Percentiles rank a stretch among this genome's conserved stretches.
phyloP scores from a whole-genome alignment of 2,797 vertebrate genomes.

The Darevskia mixta region DNA sequence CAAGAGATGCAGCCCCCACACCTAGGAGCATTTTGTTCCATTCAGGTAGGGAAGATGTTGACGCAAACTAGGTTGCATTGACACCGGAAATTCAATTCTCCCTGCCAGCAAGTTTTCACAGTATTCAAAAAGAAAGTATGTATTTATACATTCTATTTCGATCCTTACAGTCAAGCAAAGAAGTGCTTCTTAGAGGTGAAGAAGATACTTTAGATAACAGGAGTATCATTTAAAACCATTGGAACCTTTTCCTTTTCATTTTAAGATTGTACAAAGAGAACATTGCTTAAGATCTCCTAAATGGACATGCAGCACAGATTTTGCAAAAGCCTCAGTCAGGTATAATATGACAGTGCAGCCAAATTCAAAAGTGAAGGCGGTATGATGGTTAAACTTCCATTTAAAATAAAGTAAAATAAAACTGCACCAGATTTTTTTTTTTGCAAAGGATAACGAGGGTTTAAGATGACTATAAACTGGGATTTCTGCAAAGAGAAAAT shows the following conservation, averaged over 20 bases:
- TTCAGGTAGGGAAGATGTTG: constrained; percentile 33
- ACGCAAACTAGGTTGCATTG: constrained; percentile 14
- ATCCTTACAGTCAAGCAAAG: constrained; percentile 50
- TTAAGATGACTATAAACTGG: constrained; percentile 31
- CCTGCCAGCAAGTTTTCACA: constrained; percentile 57
- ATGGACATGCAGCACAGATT: constrained; percentile 70
- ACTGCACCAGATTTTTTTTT: background rate
- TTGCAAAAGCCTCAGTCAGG: constrained; percentile 58
- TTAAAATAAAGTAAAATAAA: constrained; percentile 45
- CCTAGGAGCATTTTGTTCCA: constrained; percentile 39
- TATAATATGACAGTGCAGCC: constrained; percentile 45
- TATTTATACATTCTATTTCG: constrained; percentile 40
- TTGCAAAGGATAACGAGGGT: background rate
- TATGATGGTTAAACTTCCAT: constrained; percentile 17
- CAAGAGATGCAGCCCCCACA: constrained; percentile 31
- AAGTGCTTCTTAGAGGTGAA: constrained; percentile 55
- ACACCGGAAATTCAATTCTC: constrained; percentile 50
- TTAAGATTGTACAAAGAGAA: constrained; percentile 75
- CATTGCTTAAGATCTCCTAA: constrained; percentile 69
- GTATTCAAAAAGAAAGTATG: constrained; percentile 23
- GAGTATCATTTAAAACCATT: constrained; percentile 66
- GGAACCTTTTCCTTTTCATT: constrained; percentile 56
- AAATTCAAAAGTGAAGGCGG: constrained; percentile 39
- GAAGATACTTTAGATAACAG: constrained; percentile 51
- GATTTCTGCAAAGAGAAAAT: constrained; percentile 36